phyloP scores from a whole-genome alignment of 2,113 vertebrate genomes.

The Odontesthes bonariensis region DNA sequence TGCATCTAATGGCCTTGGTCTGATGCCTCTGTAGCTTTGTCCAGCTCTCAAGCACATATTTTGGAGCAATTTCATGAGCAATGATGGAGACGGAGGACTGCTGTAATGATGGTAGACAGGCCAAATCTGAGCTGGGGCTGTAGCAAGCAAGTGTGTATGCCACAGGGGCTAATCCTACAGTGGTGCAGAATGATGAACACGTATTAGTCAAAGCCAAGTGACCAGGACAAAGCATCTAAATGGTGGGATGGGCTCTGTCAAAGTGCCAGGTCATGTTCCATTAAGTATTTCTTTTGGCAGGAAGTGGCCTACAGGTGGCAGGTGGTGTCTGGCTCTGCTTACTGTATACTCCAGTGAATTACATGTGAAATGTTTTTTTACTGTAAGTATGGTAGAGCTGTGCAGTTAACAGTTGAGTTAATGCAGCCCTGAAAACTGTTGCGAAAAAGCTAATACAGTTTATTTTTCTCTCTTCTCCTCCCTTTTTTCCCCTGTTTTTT shows the following conservation, averaged over 20 bases:
- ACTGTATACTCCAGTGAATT: conserved; percentile 7
- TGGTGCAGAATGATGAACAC: conserved; percentile 74
- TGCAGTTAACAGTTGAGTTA: conserved; percentile 24
- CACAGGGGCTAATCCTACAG: conserved; percentile 65
- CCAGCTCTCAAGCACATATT: conserved; percentile 41
- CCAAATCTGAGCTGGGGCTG: conserved; percentile 58
- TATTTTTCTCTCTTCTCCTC: conserved; percentile 15
- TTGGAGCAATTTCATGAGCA: conserved; percentile 45
- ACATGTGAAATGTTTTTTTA: conserved; percentile 24
- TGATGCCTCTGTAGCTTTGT: conserved; percentile 11
- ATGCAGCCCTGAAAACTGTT: conserved; percentile 35
- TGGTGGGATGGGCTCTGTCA: conserved; percentile 40
- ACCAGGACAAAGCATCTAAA: conserved; percentile 39
- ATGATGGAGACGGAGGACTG: conserved; percentile 61
- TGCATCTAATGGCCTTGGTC: conserved; percentile 42
- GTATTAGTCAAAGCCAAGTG: conserved; percentile 68
- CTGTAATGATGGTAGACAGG: conserved; percentile 64
- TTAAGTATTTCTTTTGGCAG: conserved; percentile 34
- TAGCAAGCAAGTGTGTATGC: conserved; percentile 50
- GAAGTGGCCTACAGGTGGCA: conserved; percentile 57
- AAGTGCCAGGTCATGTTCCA: conserved; percentile 32
- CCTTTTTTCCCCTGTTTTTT: conserved; percentile 20
- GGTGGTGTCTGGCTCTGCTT: conserved; percentile 33
- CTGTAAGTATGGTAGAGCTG: conserved; percentile 21
- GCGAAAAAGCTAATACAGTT: conserved; percentile 56